These are phyloP conservation scores for Paratrypauchen microcephalus DNA, from an alignment of 2,797 vertebrate genomes.

Conservation along the genomic window DNA sequence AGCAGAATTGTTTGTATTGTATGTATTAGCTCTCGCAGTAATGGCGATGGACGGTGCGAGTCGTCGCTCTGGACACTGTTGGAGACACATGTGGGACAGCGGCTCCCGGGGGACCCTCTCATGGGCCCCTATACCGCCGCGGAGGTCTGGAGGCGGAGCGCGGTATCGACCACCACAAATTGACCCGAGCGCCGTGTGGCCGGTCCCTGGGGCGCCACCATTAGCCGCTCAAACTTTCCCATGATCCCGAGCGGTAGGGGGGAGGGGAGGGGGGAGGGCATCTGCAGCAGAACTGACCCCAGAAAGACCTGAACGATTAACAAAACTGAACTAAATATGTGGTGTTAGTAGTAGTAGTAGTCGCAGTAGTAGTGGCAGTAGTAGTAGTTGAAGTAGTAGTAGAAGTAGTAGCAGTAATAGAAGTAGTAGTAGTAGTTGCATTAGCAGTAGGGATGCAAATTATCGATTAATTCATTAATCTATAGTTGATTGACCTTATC, in stretches of 20 bases:
- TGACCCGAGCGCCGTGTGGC: conserved; percentile 4
- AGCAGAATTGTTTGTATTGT: neutral
- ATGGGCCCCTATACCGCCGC: conserved; percentile 16
- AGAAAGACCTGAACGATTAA: conserved; percentile 62
- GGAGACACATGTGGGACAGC: conserved; percentile 9
- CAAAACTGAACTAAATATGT: conserved; percentile 81
- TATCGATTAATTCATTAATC: too few relatives aligned
- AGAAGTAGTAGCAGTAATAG: too few relatives aligned
- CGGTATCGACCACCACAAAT: conserved; percentile 10
- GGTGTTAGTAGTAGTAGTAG: too few relatives aligned
- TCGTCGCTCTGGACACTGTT: neutral
- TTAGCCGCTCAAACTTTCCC: conserved; percentile 47
- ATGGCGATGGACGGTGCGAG: neutral
- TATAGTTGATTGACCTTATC: too few relatives aligned
- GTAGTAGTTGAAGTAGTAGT: neutral
- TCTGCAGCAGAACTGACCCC: conserved; percentile 41
- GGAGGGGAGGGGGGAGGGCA: too few relatives aligned
- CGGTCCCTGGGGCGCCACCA: conserved; percentile 26
- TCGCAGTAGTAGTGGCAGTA: too few relatives aligned
- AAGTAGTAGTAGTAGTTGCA: too few relatives aligned
- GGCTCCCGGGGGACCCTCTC: neutral
- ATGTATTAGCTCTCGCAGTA: neutral
- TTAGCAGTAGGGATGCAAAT: too few relatives aligned
- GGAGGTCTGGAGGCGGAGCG: conserved; percentile 18
- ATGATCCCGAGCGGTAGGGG: conserved; percentile 54